phyloP scores from a whole-genome alignment of 2,888 invertebrate species.

The Lepidocyrtinus sp. region DNA sequence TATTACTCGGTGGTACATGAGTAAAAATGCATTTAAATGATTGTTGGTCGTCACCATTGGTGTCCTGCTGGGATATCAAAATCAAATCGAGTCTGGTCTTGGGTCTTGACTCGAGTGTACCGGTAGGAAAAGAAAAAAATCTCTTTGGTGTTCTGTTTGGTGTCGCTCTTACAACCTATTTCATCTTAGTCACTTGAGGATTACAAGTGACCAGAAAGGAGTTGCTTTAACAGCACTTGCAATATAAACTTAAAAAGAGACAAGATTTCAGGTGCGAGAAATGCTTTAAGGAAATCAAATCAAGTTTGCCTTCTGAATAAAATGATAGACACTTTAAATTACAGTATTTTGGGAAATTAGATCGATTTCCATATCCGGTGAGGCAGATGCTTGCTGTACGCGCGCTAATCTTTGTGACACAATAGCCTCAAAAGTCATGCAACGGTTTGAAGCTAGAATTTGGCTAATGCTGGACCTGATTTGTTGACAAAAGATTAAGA shows the following conservation, averaged over 20 bases:
- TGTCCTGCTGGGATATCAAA: constrained; percentile 55
- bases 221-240: not conserved
- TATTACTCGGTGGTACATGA: constrained; percentile 4
- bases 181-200: not conserved
- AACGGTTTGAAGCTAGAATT: too few species aligned
- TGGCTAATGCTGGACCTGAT: too few species aligned
- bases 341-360: not conserved
- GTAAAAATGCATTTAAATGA: constrained; percentile 41
- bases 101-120: too few species aligned
- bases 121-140: not conserved
- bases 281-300: not conserved
- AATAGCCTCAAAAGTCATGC: too few species aligned
- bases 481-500: too few species aligned
- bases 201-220: not conserved
- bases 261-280: too few species aligned
- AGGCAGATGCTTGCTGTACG: too few species aligned
- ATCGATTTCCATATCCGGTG: constrained; percentile 15
- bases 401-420: too few species aligned
- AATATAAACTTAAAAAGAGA: not conserved
- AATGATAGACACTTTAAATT: not conserved
- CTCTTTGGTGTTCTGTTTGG: not conserved
- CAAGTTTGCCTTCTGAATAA: too few species aligned
- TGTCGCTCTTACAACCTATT: not conserved
- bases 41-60: constrained; percentile 49
- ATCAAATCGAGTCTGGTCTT: constrained; percentile 25